These are phyloP conservation scores for Eptesicus fuscus DNA, from an alignment of 2,113 vertebrate species.

Conservation along the genomic window DNA sequence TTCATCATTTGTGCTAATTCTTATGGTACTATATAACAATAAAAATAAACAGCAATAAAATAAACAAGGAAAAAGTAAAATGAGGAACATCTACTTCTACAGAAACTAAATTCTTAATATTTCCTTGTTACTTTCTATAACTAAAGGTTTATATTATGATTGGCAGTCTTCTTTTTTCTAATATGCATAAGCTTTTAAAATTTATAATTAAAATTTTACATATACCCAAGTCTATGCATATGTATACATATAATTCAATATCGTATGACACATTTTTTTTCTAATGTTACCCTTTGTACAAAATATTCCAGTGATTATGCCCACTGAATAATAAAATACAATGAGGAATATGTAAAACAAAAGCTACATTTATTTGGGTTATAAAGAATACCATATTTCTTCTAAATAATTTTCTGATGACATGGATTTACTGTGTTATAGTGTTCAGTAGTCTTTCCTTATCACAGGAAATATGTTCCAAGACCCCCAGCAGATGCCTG, in stretches of 20 bases:
- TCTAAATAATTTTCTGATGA: neutral
- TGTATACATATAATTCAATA: neutral
- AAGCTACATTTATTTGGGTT: neutral
- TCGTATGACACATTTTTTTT: neutral
- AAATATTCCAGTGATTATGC: neutral
- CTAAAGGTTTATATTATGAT: neutral
- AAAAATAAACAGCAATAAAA: neutral
- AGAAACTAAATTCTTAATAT: neutral
- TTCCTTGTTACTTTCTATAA: neutral
- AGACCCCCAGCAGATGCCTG: neutral
- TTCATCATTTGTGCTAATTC: neutral
- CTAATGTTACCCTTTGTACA: neutral
- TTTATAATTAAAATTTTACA: neutral
- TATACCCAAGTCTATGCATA: neutral
- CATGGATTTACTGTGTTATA: neutral
- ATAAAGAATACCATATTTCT: neutral
- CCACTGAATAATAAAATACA: neutral
- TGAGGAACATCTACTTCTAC: neutral
- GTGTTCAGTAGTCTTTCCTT: neutral
- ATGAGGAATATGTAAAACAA: neutral
- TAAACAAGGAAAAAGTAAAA: neutral
- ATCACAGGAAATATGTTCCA: neutral
- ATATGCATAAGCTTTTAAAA: neutral
- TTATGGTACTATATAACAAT: neutral
- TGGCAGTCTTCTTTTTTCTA: neutral